phyloP scores from a whole-genome alignment of 2,797 vertebrate species.

The Gymnoscopelus microlampas region DNA sequence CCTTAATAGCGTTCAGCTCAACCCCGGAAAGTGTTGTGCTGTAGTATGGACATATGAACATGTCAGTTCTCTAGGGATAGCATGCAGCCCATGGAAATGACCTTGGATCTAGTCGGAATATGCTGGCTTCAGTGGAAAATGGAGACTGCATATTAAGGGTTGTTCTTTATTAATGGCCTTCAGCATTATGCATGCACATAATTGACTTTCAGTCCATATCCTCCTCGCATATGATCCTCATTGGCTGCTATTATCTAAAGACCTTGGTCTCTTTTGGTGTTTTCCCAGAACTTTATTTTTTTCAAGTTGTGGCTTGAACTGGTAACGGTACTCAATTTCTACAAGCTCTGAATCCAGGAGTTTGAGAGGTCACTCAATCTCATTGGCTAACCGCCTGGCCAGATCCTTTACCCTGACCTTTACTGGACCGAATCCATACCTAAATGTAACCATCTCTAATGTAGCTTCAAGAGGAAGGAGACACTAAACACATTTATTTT shows the following conservation, averaged over 20 bases:
- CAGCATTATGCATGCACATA: constrained; percentile 2
- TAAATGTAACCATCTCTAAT: no score
- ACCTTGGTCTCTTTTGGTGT: no score
- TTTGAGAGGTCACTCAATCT: no score
- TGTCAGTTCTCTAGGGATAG: background rate
- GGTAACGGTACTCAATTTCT: no score
- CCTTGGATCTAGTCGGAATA: constrained; percentile 10
- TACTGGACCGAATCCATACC: no score
- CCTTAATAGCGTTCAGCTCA: constrained; percentile 33
- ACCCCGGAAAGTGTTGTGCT: constrained; percentile 27
- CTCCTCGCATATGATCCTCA: no score
- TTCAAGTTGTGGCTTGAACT: constrained; percentile 8
- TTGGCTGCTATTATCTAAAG: no score
- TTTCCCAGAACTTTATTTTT: constrained; percentile 14
- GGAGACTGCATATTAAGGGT: constrained; percentile 11
- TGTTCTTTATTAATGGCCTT: constrained; percentile 8
- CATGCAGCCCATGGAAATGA: constrained; percentile 14
- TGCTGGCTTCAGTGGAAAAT: constrained; percentile 5
- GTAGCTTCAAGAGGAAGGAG: no score
- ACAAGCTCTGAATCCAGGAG: no score
- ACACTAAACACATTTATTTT: no score
- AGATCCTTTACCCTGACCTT: no score
- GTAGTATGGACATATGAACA: constrained; percentile 9
- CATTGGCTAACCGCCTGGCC: no score
- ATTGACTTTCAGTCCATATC: constrained; percentile 1